Evolutionary conservation across 2,888 invertebrate genomes (phyloP).

Genomic region (Microctonus brassicae): DNA sequence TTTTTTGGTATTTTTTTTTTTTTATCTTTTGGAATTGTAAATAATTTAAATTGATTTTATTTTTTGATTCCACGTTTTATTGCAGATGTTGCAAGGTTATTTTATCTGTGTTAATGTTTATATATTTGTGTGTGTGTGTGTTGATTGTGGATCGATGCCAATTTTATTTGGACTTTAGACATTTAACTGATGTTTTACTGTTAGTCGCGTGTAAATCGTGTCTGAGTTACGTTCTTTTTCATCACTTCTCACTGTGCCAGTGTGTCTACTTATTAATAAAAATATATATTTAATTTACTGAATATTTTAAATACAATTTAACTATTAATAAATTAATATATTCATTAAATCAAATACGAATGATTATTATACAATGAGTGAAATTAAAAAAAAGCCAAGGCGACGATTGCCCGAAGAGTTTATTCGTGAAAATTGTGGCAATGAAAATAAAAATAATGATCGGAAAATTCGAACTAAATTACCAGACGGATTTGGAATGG

Average conservation of each 20-base stretch:
- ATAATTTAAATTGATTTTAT: background rate
- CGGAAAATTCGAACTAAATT: slow-evolving; percentile 49
- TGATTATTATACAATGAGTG: slow-evolving; percentile 57
- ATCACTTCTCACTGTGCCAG: background rate
- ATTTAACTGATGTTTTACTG: background rate
- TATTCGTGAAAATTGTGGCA: slow-evolving; percentile 36
- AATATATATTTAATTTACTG: background rate
- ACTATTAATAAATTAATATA: background rate
- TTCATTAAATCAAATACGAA: too few relatives aligned
- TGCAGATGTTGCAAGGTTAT: background rate
- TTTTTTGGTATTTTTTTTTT: too few relatives aligned
- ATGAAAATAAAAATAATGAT: slow-evolving; percentile 40
- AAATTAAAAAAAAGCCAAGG: slow-evolving; percentile 47
- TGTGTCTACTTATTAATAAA: background rate
- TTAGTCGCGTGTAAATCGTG: background rate
- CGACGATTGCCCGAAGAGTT: slow-evolving; percentile 49
- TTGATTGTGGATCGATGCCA: background rate
- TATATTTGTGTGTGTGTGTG: background rate
- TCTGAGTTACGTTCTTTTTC: background rate
- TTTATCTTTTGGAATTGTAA: background rate
- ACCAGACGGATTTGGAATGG: slow-evolving; percentile 52
- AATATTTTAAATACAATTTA: background rate
- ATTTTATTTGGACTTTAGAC: slow-evolving; percentile 3
- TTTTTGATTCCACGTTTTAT: background rate
- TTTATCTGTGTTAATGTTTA: background rate